phyloP scores from a whole-genome alignment of 2,888 invertebrate genomes.

The Scotopteryx bipunctaria region DNA sequence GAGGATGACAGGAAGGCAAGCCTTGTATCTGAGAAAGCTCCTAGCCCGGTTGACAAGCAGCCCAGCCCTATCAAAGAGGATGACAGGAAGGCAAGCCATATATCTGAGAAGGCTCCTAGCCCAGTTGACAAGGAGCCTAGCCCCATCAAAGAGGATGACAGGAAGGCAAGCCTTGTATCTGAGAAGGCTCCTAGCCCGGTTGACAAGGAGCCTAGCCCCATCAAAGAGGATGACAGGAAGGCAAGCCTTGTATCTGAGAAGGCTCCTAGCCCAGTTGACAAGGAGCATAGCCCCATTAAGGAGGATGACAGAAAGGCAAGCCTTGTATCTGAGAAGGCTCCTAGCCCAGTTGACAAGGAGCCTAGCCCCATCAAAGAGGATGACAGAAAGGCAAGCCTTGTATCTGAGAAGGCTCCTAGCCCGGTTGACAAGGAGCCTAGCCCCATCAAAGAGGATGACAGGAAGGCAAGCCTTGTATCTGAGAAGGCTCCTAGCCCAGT shows the following conservation, averaged over 20 bases:
- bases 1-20: neutral
- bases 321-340: slow-evolving; percentile 1
- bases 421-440: slow-evolving; percentile 11
- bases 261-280: slow-evolving; percentile 9
- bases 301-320: slow-evolving; percentile 12
- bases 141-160: slow-evolving; percentile 17
- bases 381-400: neutral
- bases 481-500: neutral
- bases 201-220: neutral
- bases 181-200: neutral
- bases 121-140: neutral
- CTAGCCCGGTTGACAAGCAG: neutral
- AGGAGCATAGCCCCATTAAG: slow-evolving; percentile 26
- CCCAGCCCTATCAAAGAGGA: neutral
- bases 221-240: neutral
- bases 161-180: neutral
- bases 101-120: neutral
- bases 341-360: slow-evolving; percentile 24
- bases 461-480: slow-evolving; percentile 10
- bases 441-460: neutral
- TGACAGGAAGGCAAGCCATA: neutral
- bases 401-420: neutral
- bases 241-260: neutral
- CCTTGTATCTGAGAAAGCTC: neutral
- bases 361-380: slow-evolving; percentile 13